These are phyloP conservation scores for Acleris sparsana DNA, from an alignment of 2,888 invertebrate genomes.

Conservation along the genomic window DNA sequence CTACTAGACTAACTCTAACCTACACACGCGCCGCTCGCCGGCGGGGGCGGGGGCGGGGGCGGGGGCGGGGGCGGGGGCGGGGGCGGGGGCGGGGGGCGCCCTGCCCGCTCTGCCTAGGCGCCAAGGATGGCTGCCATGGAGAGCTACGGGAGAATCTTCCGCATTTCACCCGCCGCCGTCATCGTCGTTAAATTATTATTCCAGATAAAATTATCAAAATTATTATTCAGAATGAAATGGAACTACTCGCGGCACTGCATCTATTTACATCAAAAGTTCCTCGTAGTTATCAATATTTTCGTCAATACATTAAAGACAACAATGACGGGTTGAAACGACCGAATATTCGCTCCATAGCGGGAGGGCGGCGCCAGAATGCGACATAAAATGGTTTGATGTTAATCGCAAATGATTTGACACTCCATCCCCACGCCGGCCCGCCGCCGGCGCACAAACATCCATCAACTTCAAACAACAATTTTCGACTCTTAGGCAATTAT, in stretches of 20 bases:
- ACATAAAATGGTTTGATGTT: neutral
- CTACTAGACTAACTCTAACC: constrained; percentile 21
- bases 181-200: too few relatives aligned
- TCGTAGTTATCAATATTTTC: too few relatives aligned
- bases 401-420: neutral
- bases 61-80: neutral
- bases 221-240: too few relatives aligned
- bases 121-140: neutral
- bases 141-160: too few relatives aligned
- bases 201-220: too few relatives aligned
- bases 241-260: too few relatives aligned
- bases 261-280: too few relatives aligned
- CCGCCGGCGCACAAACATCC: constrained; percentile 10
- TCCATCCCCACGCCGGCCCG: constrained; percentile 6
- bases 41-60: neutral
- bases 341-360: neutral
- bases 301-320: too few relatives aligned
- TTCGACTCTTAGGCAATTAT: constrained; percentile 55
- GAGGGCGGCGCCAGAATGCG: neutral
- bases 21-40: constrained; percentile 6
- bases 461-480: constrained; percentile 69
- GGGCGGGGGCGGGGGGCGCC: neutral
- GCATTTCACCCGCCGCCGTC: too few relatives aligned
- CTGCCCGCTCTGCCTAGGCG: neutral
- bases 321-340: too few relatives aligned